Evolutionary conservation across 1,140 invertebrate species (phyloP), one percentile per base, ranked within the genome.

Genomic region (Pararge aegeria): DNA sequence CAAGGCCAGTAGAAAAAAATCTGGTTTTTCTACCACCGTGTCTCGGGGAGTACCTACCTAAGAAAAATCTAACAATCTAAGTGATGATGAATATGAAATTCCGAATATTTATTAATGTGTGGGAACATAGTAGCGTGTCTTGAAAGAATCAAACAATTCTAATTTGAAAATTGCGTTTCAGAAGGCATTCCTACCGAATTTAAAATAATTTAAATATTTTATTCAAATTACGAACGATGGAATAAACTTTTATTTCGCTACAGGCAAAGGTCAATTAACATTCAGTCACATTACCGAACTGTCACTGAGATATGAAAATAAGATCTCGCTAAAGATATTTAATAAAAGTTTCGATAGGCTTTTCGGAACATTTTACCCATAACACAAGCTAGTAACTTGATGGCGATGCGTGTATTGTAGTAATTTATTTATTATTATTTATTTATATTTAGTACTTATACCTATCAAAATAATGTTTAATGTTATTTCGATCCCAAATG

Each of bases 111-210:
- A 20, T 0, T 50, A 18, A 52, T 37, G 44, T 42, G 59, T 61
- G 59, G 19, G 59, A 55, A 61, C 18, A 5, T 13, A 38, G 16
- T 27, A 48, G 18, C 34, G 42, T 54, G 42, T 29, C 1, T 6
- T 52, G 19, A 46, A 21, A 27, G n/a, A 15, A 46, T 52, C 27
- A 21, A 24, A 52, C 30, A 54, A 66, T 54, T 50, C 55, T 20
- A 59, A 54, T 54, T 58, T 55, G 1, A 27, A 58, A 64, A 53
- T 51, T 46, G 19, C 42, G 10, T 12, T 20, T 15, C 42, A 46
- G 19, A 20, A 46, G 4, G 10, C 42, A 20, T 46, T 46, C 62
- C 62, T 64, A 53, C 51, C 38, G 51, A 63, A 57, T 63, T 51
- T 55, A 3, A 40, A 52, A 53, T 48, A 50, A 38, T 57, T 57